Evolutionary conservation across 1,140 invertebrate genomes (phyloP).

Genomic region (Epicauta chinensis): DNA sequence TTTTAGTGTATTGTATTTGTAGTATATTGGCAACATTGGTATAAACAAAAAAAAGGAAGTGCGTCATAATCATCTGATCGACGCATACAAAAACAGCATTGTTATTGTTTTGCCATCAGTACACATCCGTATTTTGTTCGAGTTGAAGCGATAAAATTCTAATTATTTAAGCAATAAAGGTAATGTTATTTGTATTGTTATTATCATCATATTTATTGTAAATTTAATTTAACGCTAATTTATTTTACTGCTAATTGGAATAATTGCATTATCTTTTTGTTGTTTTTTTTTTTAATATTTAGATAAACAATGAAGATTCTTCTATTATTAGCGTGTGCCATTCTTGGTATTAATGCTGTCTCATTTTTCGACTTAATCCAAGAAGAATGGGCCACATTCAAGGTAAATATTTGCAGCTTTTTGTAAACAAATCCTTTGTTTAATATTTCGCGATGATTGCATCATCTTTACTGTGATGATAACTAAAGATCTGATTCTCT

Average conservation of each 20-base stretch:
- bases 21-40: neutral
- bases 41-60: too few relatives aligned
- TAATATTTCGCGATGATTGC: neutral
- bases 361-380: slow-evolving; percentile 62
- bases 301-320: slow-evolving; percentile 44
- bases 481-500: too few relatives aligned
- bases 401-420: slow-evolving; percentile 50
- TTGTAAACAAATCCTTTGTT: neutral
- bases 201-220: neutral
- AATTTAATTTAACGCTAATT: neutral
- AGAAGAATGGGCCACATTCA: slow-evolving; percentile 71
- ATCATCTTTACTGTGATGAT: too few relatives aligned
- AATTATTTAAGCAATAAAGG: neutral
- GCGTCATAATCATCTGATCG: too few relatives aligned
- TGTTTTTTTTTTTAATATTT: neutral
- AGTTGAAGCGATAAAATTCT: neutral
- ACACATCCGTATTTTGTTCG: too few relatives aligned
- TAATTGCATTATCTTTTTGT: neutral
- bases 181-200: neutral
- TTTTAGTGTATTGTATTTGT: neutral
- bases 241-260: neutral
- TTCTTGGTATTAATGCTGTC: slow-evolving; percentile 49
- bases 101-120: too few relatives aligned
- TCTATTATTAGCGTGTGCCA: slow-evolving; percentile 43
- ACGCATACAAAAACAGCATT: too few relatives aligned